Conservation (phyloP, 2,113 vertebrate species). For the Ellobius talpinus region DNA sequence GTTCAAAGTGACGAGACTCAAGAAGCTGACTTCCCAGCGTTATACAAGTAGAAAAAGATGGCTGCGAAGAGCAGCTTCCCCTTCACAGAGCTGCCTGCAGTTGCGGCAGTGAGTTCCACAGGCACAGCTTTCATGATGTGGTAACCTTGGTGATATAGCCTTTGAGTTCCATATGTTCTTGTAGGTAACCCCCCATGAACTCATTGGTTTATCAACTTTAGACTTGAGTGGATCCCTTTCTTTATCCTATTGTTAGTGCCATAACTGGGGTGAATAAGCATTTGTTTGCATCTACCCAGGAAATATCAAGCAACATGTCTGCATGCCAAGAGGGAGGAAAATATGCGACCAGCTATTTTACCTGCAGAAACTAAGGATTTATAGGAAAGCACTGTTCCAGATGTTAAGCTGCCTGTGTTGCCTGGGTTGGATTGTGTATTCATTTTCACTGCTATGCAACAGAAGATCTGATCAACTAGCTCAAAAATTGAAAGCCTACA, state of each 20-base stretch:
- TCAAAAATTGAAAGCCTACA: not conserved
- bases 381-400: not conserved
- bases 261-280: not conserved
- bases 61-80: not conserved
- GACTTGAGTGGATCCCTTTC: not conserved
- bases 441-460: not conserved
- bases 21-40: not conserved
- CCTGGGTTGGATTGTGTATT: not conserved
- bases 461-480: not conserved
- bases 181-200: not conserved
- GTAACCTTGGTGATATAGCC: not conserved
- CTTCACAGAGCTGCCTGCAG: not conserved
- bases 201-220: not conserved
- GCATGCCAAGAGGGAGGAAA: not conserved
- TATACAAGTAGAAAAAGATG: not conserved
- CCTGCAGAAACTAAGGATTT: not conserved
- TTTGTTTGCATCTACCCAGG: not conserved
- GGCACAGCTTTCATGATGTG: not conserved
- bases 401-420: not conserved
- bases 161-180: not conserved
- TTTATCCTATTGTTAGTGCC: not conserved
- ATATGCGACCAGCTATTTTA: not conserved
- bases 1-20: not conserved
- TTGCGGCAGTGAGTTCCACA: not conserved
- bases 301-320: not conserved